Evolutionary conservation across 2,797 vertebrate genomes (phyloP), one percentile per base, ranked within the genome.

Genomic region (Phoeniculus purpureus): DNA sequence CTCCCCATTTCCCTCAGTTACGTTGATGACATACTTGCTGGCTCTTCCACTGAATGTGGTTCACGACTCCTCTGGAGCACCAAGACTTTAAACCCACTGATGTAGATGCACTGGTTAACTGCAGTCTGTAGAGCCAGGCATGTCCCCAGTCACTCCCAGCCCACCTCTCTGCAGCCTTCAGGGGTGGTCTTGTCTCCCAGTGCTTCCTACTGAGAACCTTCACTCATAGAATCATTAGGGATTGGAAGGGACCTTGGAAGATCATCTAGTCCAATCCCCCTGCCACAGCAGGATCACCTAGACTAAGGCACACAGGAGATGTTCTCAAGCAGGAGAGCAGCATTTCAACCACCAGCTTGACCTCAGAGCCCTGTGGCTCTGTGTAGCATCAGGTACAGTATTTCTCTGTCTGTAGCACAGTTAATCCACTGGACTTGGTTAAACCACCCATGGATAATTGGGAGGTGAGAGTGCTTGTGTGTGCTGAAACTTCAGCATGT

Each of bases 21-120:
- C 34, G 22, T 68, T 89, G 79, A 76, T 95, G 92, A 94, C 82
- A 89, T 94, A 94, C 81, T 95, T 93, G 64, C 71, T 82, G 22
- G 68, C 61, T 67, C 54, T 87, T 80, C 79, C 45, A 17, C 43
- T 51, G 70, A 58, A 26, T 5, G 9, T 26, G 47, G 47, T 34
- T 17, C 66, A 52, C 72, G 66, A 2, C 26, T 79, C n/a, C 65
- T 93, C 45, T 11, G 45, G 85, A 67, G 59, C 64, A 62, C 32
- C 50, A 16, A 12, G 23, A 65, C 18, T 3, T 65, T 27, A 73
- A 48, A 43, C 48, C 55, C 65, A 48, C 64, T 83, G 29, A 72
- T 5, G 72, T 48, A 26, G 25, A 61, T 17, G 15, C 55, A 29
- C 54, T 34, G 68, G 54, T 59, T 43, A 83, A n/a, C 9, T 45